Base-by-base conservation (phyloP, 2,888 invertebrate species). In the Zygaena filipendulae region DNA sequence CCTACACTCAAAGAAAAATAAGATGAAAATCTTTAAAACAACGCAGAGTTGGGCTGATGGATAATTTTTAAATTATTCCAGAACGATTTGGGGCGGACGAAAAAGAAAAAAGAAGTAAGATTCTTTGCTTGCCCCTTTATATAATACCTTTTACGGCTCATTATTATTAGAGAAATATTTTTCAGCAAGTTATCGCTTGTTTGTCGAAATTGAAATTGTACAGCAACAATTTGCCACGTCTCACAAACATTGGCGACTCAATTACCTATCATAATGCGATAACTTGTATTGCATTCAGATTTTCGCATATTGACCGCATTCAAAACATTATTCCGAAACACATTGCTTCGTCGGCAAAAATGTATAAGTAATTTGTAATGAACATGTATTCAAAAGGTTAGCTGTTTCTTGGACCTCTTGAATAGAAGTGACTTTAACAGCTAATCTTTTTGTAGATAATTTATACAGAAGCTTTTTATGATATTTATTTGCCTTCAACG, bases 31-130 rank as follows among this genome's bases (percentile, higher is more conserved):
- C n/a, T n/a, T n/a, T n/a, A n/a, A n/a, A n/a, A n/a, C n/a, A n/a
- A n/a, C n/a, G n/a, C n/a, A n/a, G n/a, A n/a, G n/a, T n/a, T n/a
- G n/a, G n/a, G n/a, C n/a, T 74, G 70, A 74, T 47, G 59, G 52
- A 62, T 63, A 59, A 64, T 70, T 67, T 77, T 80, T 74, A 70
- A 77, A 71, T 59, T 61, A 86, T 88, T 88, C 83, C 88, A 89
- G 89, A 87, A 85, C 85, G 87, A 87, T 88, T 91, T 90, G 91
- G 92, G 92, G 90, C 91, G 92, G 88, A 91, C 91, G 92, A 93
- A 92, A 92, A 92, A 92, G 90, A 92, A 92, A 91, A 93, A 93
- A 92, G 92, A 93, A 92, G 93, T 93, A 93, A 93, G 93, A 90
- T 83, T 85, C 84, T 81, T 81, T 80, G 81, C 67, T 79, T 80